Base-by-base conservation (phyloP, 2,888 invertebrate species). In the Dyspetes luteomarginatus region DNA sequence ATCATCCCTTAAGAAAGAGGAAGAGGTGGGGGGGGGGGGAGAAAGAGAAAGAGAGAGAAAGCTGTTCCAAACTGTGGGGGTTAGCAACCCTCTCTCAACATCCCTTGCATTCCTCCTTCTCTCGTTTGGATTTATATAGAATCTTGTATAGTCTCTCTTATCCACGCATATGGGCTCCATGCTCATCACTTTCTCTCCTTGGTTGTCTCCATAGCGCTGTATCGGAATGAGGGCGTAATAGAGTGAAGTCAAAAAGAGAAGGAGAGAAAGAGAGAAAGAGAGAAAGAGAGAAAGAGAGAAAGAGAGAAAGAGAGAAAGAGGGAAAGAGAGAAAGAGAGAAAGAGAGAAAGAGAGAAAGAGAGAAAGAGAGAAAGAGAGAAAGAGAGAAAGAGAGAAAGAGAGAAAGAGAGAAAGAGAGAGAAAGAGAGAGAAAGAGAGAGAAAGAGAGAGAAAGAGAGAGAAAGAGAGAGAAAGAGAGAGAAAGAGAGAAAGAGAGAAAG, bases 391-490 rank as follows among this genome's bases (percentile, higher is more conserved):
- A 4, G 41, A 62, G 52, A 19, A 17, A 41, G 22, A 43, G 60
- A 12, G 28, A 60, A 45, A 43, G 68, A 84, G 86, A 90, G 91
- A 90, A 89, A 89, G 90, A 90, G 26, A 28, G 43, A 48, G 76
- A 84, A 86, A 90, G 91, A 90, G 90, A 89, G 89, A 89, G 88
- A 89, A 91, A 92, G 92, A 92, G 92, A 91, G 93, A 88, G 91
- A 88, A 91, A n/a, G 36, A 45, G 28, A 30, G 26, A 26, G 30
- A 3, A 41, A 62, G 55, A 12, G 26, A 36, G 36, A 30, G 56
- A 12, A 19, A 58, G 55, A 28, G 67, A 84, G 86, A 90, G 91
- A 90, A 89, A 89, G n/a, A n/a, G n/a, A n/a, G n/a, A n/a, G n/a
- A n/a, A n/a, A n/a, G n/a, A n/a, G n/a, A n/a, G n/a, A n/a, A n/a